phyloP scores from a whole-genome alignment of 1,140 invertebrate species.

The Scaptomyza pallida region DNA sequence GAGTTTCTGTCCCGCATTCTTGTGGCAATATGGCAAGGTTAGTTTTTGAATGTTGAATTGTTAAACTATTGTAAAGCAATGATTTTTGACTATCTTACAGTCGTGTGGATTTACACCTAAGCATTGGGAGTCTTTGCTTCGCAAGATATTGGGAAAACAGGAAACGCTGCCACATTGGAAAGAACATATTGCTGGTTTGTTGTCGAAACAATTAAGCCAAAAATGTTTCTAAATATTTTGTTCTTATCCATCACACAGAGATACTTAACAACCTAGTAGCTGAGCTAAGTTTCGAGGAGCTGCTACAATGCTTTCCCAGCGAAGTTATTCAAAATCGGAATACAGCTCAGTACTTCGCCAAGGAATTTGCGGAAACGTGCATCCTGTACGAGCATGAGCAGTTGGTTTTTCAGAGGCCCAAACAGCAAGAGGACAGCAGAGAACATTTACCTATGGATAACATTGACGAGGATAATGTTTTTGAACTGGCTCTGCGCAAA shows the following conservation, averaged over 20 bases:
- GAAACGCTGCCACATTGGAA: constrained; percentile 76
- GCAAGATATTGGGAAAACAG: constrained; percentile 78
- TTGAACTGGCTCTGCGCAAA: constrained; percentile 75
- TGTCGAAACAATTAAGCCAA: not conserved
- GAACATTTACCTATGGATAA: constrained; percentile 79
- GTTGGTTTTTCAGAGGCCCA: constrained; percentile 57
- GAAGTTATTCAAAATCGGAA: constrained; percentile 75
- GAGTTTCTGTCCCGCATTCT: constrained; percentile 72
- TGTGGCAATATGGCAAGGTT: constrained; percentile 82
- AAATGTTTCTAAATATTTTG: not conserved
- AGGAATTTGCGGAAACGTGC: constrained; percentile 74
- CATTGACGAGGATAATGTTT: constrained; percentile 81
- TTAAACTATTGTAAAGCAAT: not conserved
- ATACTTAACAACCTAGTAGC: constrained; percentile 78
- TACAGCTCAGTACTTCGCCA: constrained; percentile 69
- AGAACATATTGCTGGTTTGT: constrained; percentile 65
- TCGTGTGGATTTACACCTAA: constrained; percentile 78
- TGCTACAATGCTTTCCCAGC: constrained; percentile 79
- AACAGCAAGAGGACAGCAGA: constrained; percentile 40
- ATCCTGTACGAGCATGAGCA: constrained; percentile 70
- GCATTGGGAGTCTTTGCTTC: constrained; percentile 76
- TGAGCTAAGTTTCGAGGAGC: constrained; percentile 75
- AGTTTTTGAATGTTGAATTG: not conserved
- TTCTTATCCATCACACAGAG: constrained; percentile 39
- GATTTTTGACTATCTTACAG: constrained; percentile 28